Base-by-base conservation (phyloP, 2,888 invertebrate species). In the Euphydryas editha region DNA sequence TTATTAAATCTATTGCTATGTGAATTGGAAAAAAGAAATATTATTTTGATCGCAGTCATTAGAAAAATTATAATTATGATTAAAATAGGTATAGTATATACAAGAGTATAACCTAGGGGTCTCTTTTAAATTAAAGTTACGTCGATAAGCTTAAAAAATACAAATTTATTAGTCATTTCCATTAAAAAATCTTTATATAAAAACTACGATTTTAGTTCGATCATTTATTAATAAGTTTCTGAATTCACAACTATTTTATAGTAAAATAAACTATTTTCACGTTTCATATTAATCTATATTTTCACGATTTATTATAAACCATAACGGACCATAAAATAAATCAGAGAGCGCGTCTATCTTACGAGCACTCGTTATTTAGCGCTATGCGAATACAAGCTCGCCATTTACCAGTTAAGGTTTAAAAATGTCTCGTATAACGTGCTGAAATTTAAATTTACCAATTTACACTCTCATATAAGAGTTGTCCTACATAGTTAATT, bases 261-360 rank as follows among this genome's bases (percentile, higher is more conserved):
- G 30, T n/a, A n/a, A 46, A 46, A n/a, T 24, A 24, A 24, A 51
- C 30, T 15, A n/a, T 51, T 47, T 47, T 20, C 6, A 8, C 15
- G 24, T n/a, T n/a, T n/a, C 51, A 24, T 24, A 51, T 51, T 51
- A 51, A 30, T 51, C 51, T 30, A 51, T 51, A 56, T 46, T 58
- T 58, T 39, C 20, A 21, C 6, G 57, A 61, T 57, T 47, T 66
- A 66, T 57, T 66, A 47, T 42, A 30, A 57, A 46, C 13, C 44
- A 17, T 57, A 61, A 51, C 44, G 18, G 37, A 46, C 44, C 37
- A 36, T 58, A 46, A 30, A 21, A 62, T 54, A 61, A 62, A 49
- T 66, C 62, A 62, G 37, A 37, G 42, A 71, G 15, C 42, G 74
- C 76, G 78, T 81, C 80, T 80, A 82, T 83, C 81, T 78, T 75